Evolutionary conservation across 2,113 vertebrate species (phyloP).

Genomic region (Centropus bengalensis): DNA sequence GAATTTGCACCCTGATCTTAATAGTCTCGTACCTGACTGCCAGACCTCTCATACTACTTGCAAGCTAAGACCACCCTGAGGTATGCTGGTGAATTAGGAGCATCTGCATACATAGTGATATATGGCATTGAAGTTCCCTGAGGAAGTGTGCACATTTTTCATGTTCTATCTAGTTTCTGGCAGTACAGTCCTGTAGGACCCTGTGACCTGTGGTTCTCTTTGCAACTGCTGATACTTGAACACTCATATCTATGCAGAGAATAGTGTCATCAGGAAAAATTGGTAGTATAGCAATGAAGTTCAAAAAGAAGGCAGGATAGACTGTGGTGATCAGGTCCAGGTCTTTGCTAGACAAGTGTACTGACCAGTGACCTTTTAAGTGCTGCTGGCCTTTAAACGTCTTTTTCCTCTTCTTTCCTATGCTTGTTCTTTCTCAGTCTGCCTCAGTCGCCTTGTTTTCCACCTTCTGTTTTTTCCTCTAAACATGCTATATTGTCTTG

Average conservation of each 20-base stretch:
- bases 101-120: not conserved
- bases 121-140: not conserved
- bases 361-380: not conserved
- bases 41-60: not conserved
- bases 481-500: not conserved
- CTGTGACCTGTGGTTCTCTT: not conserved
- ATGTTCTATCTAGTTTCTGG: not conserved
- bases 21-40: not conserved
- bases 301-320: not conserved
- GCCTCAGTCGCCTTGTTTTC: not conserved
- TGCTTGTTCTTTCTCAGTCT: not conserved
- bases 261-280: not conserved
- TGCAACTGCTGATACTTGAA: not conserved
- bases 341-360: not conserved
- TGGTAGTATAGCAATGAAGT: not conserved
- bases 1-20: not conserved
- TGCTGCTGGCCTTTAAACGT: not conserved
- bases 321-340: not conserved
- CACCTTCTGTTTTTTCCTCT: not conserved
- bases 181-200: not conserved
- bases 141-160: not conserved
- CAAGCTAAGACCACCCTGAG: not conserved
- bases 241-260: not conserved
- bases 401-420: too few relatives aligned
- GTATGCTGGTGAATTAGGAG: not conserved